Evolutionary conservation across 2,888 invertebrate species (phyloP).

Genomic region (Eupithecia subumbrata): DNA sequence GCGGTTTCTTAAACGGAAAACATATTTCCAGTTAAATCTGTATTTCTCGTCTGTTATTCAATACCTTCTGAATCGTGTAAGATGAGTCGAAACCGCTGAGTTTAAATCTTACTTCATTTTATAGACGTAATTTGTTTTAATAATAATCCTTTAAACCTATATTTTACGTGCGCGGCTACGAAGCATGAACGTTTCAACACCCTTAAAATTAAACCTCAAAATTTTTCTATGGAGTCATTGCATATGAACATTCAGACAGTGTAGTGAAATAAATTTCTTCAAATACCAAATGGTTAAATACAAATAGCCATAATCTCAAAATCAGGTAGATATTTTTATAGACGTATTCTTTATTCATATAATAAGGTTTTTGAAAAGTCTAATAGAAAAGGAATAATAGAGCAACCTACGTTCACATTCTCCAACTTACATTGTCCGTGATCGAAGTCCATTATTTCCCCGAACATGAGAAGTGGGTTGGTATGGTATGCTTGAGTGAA

Average conservation of each 20-base stretch:
- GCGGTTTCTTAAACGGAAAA: constrained; percentile 60
- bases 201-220: too few species aligned
- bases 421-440: constrained; percentile 27
- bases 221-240: neutral
- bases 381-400: neutral
- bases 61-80: neutral
- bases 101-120: neutral
- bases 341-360: neutral
- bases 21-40: constrained; percentile 44
- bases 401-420: constrained; percentile 11
- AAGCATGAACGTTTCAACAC: neutral
- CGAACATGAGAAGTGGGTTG: constrained; percentile 42
- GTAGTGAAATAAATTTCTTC: neutral
- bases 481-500: constrained; percentile 48
- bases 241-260: neutral
- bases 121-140: neutral
- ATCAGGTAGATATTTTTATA: neutral
- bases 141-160: neutral
- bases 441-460: constrained; percentile 44
- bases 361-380: neutral
- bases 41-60: constrained; percentile 23
- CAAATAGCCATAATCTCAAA: neutral
- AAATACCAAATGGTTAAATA: neutral
- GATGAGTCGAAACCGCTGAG: neutral
- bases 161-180: neutral